Percentiles rank a stretch among this genome's conserved stretches.
phyloP scores from a whole-genome alignment of 2,888 invertebrate genomes.

The Volucella inflata region DNA sequence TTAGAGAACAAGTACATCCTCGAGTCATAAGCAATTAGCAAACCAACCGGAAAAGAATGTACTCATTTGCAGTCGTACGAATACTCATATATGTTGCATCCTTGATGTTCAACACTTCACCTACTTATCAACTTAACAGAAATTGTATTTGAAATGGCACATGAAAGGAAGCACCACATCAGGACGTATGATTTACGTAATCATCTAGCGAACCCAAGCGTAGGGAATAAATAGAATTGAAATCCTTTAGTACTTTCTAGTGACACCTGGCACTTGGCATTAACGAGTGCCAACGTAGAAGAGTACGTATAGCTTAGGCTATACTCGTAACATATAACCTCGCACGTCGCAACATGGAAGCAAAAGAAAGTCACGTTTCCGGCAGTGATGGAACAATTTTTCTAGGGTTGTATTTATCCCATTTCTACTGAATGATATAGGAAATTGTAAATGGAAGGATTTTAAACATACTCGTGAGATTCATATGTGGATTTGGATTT shows the following conservation, averaged over 20 bases:
- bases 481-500: no score
- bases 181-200: slow-evolving; percentile 29
- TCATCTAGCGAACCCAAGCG: slow-evolving; percentile 16
- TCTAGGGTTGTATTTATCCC: no score
- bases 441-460: no score
- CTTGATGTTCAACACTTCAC: slow-evolving; percentile 56
- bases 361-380: slow-evolving; percentile 33
- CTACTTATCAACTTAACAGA: slow-evolving; percentile 63
- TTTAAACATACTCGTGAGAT: no score
- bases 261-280: slow-evolving; percentile 36
- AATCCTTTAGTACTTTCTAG: slow-evolving; percentile 36
- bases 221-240: slow-evolving; percentile 36
- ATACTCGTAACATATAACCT: no score
- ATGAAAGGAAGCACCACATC: slow-evolving; percentile 23
- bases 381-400: no score
- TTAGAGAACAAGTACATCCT: slow-evolving; percentile 20
- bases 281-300: background rate
- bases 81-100: slow-evolving; percentile 47
- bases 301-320: background rate
- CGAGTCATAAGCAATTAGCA: slow-evolving; percentile 73
- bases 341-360: slow-evolving; percentile 8
- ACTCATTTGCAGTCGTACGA: slow-evolving; percentile 42
- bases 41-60: slow-evolving; percentile 74
- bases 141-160: slow-evolving; percentile 58
- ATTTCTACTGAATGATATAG: no score